Evolutionary conservation across 2,888 invertebrate species (phyloP).

Genomic region (Acrobasis repandana): DNA sequence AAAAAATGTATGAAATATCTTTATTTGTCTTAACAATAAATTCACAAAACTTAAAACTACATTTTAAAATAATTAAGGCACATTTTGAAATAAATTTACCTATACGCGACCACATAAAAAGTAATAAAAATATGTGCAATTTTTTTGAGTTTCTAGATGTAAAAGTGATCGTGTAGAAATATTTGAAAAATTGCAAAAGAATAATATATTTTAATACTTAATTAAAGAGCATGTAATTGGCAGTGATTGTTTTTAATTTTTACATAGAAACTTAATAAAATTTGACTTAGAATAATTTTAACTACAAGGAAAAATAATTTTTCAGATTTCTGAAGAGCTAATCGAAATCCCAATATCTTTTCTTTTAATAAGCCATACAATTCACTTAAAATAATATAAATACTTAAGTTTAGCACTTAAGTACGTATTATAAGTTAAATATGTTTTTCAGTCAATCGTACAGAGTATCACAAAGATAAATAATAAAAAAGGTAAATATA

Average conservation of each 20-base stretch:
- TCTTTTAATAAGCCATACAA: slow-evolving; percentile 11
- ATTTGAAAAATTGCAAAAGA: background rate
- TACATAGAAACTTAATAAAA: slow-evolving; percentile 22
- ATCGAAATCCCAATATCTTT: background rate
- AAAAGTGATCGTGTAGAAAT: background rate
- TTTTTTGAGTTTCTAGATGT: background rate
- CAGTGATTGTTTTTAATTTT: slow-evolving; percentile 49
- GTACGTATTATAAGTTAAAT: slow-evolving; percentile 36
- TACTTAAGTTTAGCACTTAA: slow-evolving; percentile 20
- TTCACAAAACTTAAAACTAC: slow-evolving; percentile 48
- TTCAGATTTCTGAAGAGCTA: slow-evolving; percentile 9
- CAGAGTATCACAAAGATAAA: slow-evolving; percentile 35
- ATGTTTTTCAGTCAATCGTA: slow-evolving; percentile 47
- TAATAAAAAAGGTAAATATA: background rate
- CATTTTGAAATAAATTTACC: slow-evolving; percentile 46
- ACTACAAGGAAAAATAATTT: slow-evolving; percentile 4
- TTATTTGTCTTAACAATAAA: slow-evolving; percentile 47
- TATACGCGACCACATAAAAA: slow-evolving; percentile 26
- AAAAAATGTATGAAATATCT: slow-evolving; percentile 33
- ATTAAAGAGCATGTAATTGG: slow-evolving; percentile 51
- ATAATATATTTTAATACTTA: background rate
- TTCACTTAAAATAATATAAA: slow-evolving; percentile 16
- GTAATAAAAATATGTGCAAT: slow-evolving; percentile 20
- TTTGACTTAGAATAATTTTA: slow-evolving; percentile 52
- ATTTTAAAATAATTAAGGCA: slow-evolving; percentile 63